A percentile compares a stretch with the other conserved stretches of the same genome.
Evolutionary conservation across 64 coral and sea anemone species (phyloP).

Genomic region (Astreopora myriophthalma): DNA sequence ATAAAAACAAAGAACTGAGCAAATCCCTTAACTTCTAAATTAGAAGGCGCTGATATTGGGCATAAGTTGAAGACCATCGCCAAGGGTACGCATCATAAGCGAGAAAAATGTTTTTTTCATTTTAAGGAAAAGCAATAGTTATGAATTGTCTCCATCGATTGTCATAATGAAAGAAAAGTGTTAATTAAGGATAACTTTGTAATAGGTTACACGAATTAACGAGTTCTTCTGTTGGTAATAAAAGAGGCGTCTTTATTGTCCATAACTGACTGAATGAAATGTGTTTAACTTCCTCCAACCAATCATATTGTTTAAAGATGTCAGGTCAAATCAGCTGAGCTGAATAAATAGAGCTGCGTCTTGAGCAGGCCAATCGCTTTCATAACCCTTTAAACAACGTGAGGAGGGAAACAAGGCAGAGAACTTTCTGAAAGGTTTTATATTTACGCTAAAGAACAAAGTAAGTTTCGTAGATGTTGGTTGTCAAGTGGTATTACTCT

Average conservation of each 20-base stretch:
- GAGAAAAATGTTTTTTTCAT: slow-evolving; percentile 20
- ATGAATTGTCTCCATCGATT: background rate
- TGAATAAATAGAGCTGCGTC: background rate
- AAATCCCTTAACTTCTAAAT: too few species aligned
- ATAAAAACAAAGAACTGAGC: too few species aligned
- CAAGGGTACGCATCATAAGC: background rate
- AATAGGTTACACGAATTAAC: slow-evolving; percentile 51
- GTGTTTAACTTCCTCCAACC: slow-evolving; percentile 19
- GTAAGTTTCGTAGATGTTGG: too few species aligned
- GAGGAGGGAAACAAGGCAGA: background rate
- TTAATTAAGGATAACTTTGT: slow-evolving; percentile 44
- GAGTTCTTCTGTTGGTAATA: slow-evolving; percentile 27
- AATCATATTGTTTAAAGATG: background rate
- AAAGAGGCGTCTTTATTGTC: slow-evolving; percentile 36
- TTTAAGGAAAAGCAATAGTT: background rate
- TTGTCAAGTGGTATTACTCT: too few species aligned
- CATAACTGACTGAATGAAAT: slow-evolving; percentile 22
- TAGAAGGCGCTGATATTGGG: too few species aligned
- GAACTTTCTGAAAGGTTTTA: background rate
- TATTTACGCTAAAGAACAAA: background rate
- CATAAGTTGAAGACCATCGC: background rate
- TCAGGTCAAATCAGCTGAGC: background rate
- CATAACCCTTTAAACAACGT: background rate
- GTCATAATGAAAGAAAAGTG: slow-evolving; percentile 33
- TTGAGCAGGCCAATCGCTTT: background rate